Conservation (phyloP, 2,888 invertebrate species). For the Drosophila paracracens region DNA sequence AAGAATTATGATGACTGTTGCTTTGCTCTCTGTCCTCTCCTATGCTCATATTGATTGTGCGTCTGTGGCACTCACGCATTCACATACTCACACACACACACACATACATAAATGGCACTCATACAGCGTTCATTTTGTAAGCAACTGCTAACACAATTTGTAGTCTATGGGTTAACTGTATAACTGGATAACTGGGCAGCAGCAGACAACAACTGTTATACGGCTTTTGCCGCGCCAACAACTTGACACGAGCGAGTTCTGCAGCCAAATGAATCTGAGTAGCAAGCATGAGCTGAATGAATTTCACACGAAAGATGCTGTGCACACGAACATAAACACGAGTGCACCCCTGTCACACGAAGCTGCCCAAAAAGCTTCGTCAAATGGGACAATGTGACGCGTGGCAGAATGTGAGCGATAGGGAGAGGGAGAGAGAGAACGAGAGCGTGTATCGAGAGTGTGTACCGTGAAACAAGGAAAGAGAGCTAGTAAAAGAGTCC, state of each 20-base stretch:
- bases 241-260: slow-evolving; percentile 81
- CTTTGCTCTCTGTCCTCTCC: slow-evolving; percentile 23
- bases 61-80: slow-evolving; percentile 35
- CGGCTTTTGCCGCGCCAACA: slow-evolving; percentile 58
- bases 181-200: slow-evolving; percentile 45
- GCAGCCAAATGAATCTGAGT: slow-evolving; percentile 81
- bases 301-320: slow-evolving; percentile 76
- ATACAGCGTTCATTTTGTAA: slow-evolving; percentile 23
- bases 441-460: not conserved
- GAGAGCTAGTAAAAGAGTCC: slow-evolving; percentile 12
- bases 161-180: slow-evolving; percentile 60
- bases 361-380: slow-evolving; percentile 40
- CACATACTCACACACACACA: slow-evolving; percentile 17
- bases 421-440: not conserved
- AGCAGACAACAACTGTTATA: slow-evolving; percentile 1
- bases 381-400: slow-evolving; percentile 38
- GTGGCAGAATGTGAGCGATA: slow-evolving; percentile 8
- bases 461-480: slow-evolving; percentile 3
- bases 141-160: slow-evolving; percentile 62
- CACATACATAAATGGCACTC: slow-evolving; percentile 13
- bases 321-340: slow-evolving; percentile 37
- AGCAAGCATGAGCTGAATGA: slow-evolving; percentile 44
- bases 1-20: slow-evolving; percentile 72
- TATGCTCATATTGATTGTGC: slow-evolving; percentile 62
- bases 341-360: slow-evolving; percentile 10